Conservation (phyloP, 2,888 invertebrate species). For the Lapara coniferarum region DNA sequence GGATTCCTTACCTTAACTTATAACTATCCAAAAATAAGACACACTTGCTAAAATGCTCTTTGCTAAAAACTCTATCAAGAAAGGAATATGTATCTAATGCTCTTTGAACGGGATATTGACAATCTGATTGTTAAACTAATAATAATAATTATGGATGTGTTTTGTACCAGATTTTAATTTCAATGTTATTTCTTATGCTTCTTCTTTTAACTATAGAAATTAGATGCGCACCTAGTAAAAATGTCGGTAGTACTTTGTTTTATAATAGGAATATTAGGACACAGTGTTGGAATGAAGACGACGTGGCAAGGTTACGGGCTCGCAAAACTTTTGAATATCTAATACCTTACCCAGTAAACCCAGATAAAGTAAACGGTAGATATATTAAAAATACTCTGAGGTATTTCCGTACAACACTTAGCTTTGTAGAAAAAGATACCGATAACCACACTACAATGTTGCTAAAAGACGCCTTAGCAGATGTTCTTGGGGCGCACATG, state of each 20-base stretch:
- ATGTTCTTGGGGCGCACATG: constrained; percentile 71
- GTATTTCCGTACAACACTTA: constrained; percentile 60
- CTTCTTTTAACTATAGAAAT: constrained; percentile 52
- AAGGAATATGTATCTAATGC: too few species aligned
- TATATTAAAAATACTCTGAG: constrained; percentile 58
- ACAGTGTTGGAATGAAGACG: constrained; percentile 68
- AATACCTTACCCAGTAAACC: constrained; percentile 53
- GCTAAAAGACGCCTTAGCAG: constrained; percentile 63
- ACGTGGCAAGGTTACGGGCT: constrained; percentile 64
- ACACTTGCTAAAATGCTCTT: background rate
- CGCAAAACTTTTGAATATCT: constrained; percentile 64
- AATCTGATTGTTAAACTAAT: constrained; percentile 31
- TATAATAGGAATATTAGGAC: constrained; percentile 44
- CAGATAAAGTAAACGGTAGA: constrained; percentile 58
- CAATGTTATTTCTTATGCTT: constrained; percentile 64
- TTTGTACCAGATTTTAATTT: constrained; percentile 41
- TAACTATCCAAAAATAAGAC: background rate
- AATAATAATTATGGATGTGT: constrained; percentile 36
- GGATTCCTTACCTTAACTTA: too few species aligned
- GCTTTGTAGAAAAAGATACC: constrained; percentile 42
- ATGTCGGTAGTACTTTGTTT: constrained; percentile 69
- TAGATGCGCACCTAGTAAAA: constrained; percentile 43
- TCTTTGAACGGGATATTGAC: background rate
- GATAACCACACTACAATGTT: constrained; percentile 47
- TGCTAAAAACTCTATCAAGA: background rate